Conservation (phyloP, 2,797 vertebrate genomes). For the Vireo griseus region DNA sequence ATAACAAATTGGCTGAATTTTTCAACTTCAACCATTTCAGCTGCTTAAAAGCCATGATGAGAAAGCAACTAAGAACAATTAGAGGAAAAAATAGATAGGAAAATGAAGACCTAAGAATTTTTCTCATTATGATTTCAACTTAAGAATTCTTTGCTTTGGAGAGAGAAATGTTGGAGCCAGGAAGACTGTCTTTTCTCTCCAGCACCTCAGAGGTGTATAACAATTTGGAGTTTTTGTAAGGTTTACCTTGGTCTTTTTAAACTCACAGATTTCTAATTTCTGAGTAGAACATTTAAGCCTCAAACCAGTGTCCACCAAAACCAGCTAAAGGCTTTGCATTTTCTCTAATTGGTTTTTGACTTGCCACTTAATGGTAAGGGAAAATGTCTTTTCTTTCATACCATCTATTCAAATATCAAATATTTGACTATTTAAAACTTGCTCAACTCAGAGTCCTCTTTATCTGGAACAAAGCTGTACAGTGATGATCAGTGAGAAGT, state of each 20-base stretch:
- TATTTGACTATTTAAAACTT: background rate
- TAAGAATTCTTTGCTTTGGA: background rate
- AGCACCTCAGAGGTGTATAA: rapidly evolving
- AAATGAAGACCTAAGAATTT: background rate
- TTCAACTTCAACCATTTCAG: background rate
- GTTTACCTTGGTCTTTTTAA: background rate
- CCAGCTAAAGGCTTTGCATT: background rate
- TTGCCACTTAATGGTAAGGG: background rate
- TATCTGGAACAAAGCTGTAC: background rate
- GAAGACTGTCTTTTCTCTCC: background rate
- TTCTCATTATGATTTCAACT: background rate
- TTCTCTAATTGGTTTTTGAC: background rate
- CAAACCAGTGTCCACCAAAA: background rate
- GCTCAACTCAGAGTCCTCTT: background rate
- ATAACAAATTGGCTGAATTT: background rate
- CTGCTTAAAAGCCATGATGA: background rate
- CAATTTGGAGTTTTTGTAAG: background rate
- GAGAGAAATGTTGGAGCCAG: background rate
- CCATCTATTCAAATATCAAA: background rate
- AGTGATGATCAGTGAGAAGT: background rate
- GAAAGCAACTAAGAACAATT: background rate
- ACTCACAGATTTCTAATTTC: background rate
- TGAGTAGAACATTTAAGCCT: background rate
- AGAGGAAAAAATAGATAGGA: background rate
- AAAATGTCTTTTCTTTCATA: background rate